These are phyloP conservation scores for Uropetala carovei DNA, from an alignment of 2,888 invertebrate species.

Conservation along the genomic window DNA sequence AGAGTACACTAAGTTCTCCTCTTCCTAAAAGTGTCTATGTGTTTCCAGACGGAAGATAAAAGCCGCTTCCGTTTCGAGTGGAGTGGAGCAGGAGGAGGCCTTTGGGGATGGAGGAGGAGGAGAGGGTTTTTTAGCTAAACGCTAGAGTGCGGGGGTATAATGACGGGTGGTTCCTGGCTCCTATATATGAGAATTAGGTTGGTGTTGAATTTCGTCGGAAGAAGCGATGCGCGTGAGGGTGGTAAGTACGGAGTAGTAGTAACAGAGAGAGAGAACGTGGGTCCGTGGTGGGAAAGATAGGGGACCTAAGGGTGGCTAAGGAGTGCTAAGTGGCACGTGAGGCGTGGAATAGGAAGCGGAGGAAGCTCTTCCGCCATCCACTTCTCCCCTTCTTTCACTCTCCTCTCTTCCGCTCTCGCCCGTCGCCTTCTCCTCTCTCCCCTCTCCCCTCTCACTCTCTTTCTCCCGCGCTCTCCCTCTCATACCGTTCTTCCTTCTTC, in stretches of 20 bases:
- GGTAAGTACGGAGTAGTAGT: neutral
- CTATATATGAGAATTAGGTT: neutral
- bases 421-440: neutral
- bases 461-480: too few relatives aligned
- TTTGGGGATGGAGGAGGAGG: too few relatives aligned
- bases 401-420: neutral
- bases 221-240: neutral
- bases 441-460: neutral
- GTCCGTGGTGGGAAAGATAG: neutral
- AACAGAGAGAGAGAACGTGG: neutral
- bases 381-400: neutral
- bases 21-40: neutral
- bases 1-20: neutral
- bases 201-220: neutral
- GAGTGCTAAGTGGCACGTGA: conserved; percentile 20
- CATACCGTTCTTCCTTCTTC: too few relatives aligned
- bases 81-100: too few relatives aligned
- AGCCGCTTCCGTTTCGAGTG: neutral
- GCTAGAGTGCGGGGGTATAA: too few relatives aligned
- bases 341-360: neutral
- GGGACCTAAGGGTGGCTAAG: neutral
- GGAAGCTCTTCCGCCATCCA: conserved; percentile 3
- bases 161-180: too few relatives aligned
- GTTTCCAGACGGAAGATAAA: neutral
- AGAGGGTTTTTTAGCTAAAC: too few relatives aligned